Conservation (phyloP, 2,888 invertebrate species). For the Drosophila austrosaltans region DNA sequence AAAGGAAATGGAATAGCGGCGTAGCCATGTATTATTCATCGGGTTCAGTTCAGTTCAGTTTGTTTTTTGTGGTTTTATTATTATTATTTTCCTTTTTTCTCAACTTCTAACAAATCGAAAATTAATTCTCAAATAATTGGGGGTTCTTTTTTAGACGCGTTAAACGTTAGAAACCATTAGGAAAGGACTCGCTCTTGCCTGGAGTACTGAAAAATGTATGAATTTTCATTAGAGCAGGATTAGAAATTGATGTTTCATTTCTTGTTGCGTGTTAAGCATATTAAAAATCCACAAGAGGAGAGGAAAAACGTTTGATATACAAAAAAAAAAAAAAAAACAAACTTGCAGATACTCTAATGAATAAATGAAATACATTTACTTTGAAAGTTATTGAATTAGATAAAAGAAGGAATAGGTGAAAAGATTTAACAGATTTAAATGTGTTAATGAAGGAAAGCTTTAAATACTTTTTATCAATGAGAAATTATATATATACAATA, state of each 20-base stretch:
- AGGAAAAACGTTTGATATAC: slow-evolving; percentile 8
- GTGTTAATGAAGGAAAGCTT: no score
- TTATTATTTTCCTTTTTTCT: slow-evolving; percentile 18
- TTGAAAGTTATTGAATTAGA: background rate
- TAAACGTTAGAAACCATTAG: slow-evolving; percentile 59
- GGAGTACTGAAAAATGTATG: slow-evolving; percentile 70
- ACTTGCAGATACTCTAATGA: slow-evolving; percentile 28
- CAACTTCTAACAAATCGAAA: slow-evolving; percentile 72
- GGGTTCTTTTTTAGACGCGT: slow-evolving; percentile 54
- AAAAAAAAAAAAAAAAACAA: slow-evolving; percentile 2
- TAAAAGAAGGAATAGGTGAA: background rate
- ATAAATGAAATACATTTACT: slow-evolving; percentile 1
- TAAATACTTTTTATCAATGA: no score
- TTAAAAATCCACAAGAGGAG: slow-evolving; percentile 14
- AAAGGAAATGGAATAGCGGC: slow-evolving; percentile 1
- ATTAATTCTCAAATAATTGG: slow-evolving; percentile 78
- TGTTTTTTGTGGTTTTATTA: background rate
- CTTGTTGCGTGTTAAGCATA: slow-evolving; percentile 35
- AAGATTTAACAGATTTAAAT: no score
- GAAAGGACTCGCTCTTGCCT: slow-evolving; percentile 4
- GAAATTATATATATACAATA: no score
- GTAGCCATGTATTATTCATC: slow-evolving; percentile 67
- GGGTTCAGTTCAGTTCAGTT: slow-evolving; percentile 1
- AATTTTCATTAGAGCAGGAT: slow-evolving; percentile 55
- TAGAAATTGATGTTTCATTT: slow-evolving; percentile 21